These are phyloP conservation scores for Poeciliopsis infans DNA, from an alignment of 2,797 vertebrate genomes.

Conservation along the genomic window DNA sequence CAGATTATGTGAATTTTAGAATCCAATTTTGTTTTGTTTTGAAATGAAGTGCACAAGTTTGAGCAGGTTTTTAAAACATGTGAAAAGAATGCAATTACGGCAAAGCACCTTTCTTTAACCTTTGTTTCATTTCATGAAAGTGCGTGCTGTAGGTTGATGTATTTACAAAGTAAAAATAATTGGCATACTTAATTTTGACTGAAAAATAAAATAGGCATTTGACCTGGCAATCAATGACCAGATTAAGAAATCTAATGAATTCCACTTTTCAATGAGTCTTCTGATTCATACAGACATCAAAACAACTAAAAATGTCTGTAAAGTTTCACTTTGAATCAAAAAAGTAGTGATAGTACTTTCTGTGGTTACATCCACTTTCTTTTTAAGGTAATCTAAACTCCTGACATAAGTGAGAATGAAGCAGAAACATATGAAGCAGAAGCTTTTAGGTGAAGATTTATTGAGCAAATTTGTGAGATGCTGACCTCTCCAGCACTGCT, in stretches of 20 bases:
- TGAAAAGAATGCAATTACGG: background rate
- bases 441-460: constrained; percentile 58
- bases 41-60: background rate
- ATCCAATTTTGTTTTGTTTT: background rate
- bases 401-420: background rate
- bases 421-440: constrained; percentile 17
- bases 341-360: background rate
- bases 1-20: background rate
- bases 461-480: constrained; percentile 53
- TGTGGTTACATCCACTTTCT: background rate
- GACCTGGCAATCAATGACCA: background rate
- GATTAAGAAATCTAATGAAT: background rate
- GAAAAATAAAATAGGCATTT: background rate
- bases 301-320: background rate
- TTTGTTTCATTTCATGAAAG: background rate
- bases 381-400: background rate
- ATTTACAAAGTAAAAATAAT: background rate
- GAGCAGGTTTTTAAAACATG: background rate
- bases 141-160: background rate
- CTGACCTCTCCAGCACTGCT: constrained; percentile 57
- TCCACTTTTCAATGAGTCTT: background rate
- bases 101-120: no score
- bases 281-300: background rate
- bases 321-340: background rate
- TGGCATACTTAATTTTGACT: background rate